A percentile compares a stretch with the other conserved stretches of the same genome.
These are phyloP conservation scores for Lepidostoma basale DNA, from an alignment of 1,140 invertebrate species.

Conservation along the genomic window DNA sequence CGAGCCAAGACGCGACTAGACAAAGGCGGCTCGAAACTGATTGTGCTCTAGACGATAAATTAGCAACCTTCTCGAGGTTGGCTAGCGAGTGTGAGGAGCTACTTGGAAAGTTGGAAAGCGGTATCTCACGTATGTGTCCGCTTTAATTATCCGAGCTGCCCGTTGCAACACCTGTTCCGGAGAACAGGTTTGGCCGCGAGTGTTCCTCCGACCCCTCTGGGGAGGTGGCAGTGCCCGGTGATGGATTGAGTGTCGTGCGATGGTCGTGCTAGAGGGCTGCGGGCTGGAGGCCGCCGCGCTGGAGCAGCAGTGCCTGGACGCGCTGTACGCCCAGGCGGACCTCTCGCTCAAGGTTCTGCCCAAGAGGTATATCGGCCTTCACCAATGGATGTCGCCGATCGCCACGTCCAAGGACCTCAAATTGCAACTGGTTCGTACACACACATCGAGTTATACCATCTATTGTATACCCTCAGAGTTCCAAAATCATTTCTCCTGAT, in stretches of 20 bases:
- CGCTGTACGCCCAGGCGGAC: slow-evolving; percentile 76
- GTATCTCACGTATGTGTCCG: neutral
- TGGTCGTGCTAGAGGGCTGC: slow-evolving; percentile 75
- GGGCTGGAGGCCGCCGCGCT: slow-evolving; percentile 62
- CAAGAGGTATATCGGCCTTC: slow-evolving; percentile 86
- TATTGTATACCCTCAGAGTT: too few relatives aligned
- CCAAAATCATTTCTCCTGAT: too few relatives aligned
- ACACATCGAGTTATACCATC: too few relatives aligned
- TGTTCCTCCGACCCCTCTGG: slow-evolving; percentile 2
- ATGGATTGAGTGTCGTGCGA: slow-evolving; percentile 48
- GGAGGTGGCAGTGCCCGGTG: slow-evolving; percentile 12
- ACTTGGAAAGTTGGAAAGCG: neutral
- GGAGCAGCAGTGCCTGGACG: slow-evolving; percentile 65
- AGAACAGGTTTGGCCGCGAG: slow-evolving; percentile 5
- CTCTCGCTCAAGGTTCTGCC: slow-evolving; percentile 84
- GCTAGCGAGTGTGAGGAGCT: neutral
- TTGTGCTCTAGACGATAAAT: neutral
- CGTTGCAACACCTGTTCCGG: neutral
- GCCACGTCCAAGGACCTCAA: slow-evolving; percentile 70
- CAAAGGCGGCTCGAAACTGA: neutral
- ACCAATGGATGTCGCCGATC: slow-evolving; percentile 84
- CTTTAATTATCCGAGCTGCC: neutral
- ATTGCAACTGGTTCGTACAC: slow-evolving; percentile 69
- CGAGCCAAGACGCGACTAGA: neutral
- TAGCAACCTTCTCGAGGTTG: neutral